Evolutionary conservation across 2,888 invertebrate species (phyloP), one percentile per base, ranked within the genome.

Genomic region (Eubasilissa splendida): DNA sequence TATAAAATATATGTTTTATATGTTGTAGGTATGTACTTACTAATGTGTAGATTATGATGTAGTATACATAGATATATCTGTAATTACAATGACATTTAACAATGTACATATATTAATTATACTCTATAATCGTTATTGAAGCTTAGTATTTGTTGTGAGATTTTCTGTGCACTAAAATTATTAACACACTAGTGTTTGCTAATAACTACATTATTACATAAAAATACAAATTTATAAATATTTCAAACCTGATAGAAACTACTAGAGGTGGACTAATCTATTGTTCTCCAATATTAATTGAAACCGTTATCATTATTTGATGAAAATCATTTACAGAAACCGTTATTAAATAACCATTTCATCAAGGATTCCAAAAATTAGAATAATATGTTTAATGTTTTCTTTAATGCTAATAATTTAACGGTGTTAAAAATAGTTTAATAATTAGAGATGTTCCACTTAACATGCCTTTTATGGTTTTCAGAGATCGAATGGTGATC

Each of bases 111-210:
- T n/a, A 11, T n/a, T n/a, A 58, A 33, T 65, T 65, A 33, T 9
- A 31, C 8, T 65, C 8, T 33, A 65, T 33, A 31, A 42, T 33
- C 70, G 52, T 50, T 56, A 58, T 31, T 56, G 22, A 56, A 31
- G 87, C 88, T 89, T 88, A 88, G 85, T 89, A 90, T 90, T 90
- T 90, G 91, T 91, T 91, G 91, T 91, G 91, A 91, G 91, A 90
- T 89, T 78, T 60, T 79, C 73, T 79, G 74, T 77, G 65, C 77
- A 82, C 65, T 50, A 33, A 33, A 53, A 9, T 14, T 52, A 42
- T 42, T 58, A 58, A 58, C 58, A 58, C 9, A 58, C n/a, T 58
- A 33, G 56, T 53, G 53, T 14, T 12, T 56, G 56, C 71, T 73
- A 73, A 73, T 73, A 54, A 58, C 33, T 76, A 33, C 52, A 22